Base-by-base conservation (phyloP, 2,797 vertebrate species). In the Sebastiscus tertius region DNA sequence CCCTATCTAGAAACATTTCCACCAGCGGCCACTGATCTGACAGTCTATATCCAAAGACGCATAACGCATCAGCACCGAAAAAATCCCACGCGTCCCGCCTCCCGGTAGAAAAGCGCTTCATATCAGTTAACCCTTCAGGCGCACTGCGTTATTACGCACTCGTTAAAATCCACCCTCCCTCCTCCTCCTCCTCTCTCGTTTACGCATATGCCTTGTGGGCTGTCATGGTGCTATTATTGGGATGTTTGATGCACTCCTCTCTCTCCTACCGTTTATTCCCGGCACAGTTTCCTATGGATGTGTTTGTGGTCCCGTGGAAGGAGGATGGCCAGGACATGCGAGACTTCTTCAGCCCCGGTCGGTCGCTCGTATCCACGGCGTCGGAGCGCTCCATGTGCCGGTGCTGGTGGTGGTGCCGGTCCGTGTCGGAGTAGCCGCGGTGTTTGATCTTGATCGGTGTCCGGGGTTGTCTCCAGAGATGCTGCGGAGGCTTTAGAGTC, bases 251-350 rank as follows among this genome's bases (percentile, higher is more conserved):
- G 76, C 76, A 75, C 75, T 34, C 74, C 52, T 27, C 62, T 64
- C 75, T 63, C 62, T 77, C 93, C 87, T 96, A 98, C 97, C 97
- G 97, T 96, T 92, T 97, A 93, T 96, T 95, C 83, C 93, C 95
- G 79, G 95, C 86, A 91, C 96, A 95, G 82, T 97, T 96, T 85
- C 94, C 93, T 75, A 95, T 94, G 85, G 97, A 96, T 62, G 95
- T 92, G 93, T 94, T 95, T 56, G 97, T 96, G 77, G 96, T 97
- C 84, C 97, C 97, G 39, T 98, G 98, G 88, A 98, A 97, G 55
- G 98, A 98, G 34, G 97, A 98, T 22, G 98, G 98, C 98, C 98
- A 99, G 77, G 98, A 99, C 98, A 98, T 97, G 68, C 97, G 97
- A 72, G 97, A 97, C 81, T 97, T 97, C 83, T 96, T 97, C 73